Evolutionary conservation across 2,888 invertebrate genomes (phyloP).

Genomic region (Metopia argyrocephala): DNA sequence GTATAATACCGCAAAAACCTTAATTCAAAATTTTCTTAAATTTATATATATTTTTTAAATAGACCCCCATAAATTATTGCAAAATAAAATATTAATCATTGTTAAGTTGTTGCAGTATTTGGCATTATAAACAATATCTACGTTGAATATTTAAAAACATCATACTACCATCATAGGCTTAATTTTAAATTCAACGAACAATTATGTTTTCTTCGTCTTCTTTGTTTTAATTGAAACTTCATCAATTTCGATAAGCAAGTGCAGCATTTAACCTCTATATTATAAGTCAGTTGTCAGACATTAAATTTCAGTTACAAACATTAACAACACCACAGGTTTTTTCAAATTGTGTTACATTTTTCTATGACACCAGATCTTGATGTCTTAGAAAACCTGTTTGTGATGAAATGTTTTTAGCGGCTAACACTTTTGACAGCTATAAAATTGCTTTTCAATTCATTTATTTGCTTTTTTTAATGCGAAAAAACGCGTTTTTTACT

Average conservation of each 20-base stretch:
- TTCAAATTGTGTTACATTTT: conserved; percentile 47
- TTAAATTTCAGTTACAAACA: not conserved
- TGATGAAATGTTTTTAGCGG: conserved; percentile 4
- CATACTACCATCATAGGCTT: too few species aligned
- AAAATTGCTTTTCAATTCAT: conserved; percentile 53
- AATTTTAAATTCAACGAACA: too few species aligned
- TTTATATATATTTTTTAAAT: too few species aligned
- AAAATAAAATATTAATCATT: too few species aligned
- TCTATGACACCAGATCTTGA: conserved; percentile 43
- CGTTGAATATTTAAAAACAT: too few species aligned
- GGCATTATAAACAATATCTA: too few species aligned
- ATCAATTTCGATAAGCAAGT: not conserved
- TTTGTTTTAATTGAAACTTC: too few species aligned
- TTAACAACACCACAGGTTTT: not conserved
- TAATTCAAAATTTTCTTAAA: too few species aligned
- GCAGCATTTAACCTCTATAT: not conserved
- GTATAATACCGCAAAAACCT: too few species aligned
- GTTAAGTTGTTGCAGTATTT: too few species aligned
- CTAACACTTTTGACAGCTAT: conserved; percentile 35
- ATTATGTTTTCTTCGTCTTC: too few species aligned
- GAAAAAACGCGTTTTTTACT: not conserved
- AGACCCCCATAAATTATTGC: too few species aligned
- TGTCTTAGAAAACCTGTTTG: conserved; percentile 19
- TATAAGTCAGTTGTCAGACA: not conserved
- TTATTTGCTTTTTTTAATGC: conserved; percentile 37